Base-by-base conservation (phyloP, 2,797 vertebrate species). In the Petrocephalus sullivani region DNA sequence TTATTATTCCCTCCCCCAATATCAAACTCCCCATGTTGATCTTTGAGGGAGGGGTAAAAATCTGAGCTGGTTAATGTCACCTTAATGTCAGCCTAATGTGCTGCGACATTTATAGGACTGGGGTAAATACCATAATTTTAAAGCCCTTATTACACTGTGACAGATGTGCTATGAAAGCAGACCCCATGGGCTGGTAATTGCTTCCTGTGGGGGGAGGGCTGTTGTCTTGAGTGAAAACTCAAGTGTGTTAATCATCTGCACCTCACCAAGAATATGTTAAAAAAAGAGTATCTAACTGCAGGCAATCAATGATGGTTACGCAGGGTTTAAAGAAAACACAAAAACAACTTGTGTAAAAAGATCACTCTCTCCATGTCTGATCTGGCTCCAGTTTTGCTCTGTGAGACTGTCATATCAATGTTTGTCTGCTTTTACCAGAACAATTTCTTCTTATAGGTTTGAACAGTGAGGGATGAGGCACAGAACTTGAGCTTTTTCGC, bases 101-200 rank as follows among this genome's bases (percentile, higher is more conserved):
- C 78, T 83, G 37, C 1, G n/a, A 53, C 78, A 53, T 83, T 83
- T 83, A 83, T 49, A 83, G 78, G 49, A 53, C 49, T 83, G 19
- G 61, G 46, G 78, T 83, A 83, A 83, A 83, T 51, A 82, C 78
- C 41, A 82, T 49, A 9, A 49, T 53, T 83, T 83, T 83, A 83
- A 83, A 83, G 41, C 78, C 78, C 71, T 56, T 53, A 54, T 84
- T 84, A 84, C 53, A 54, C 82, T 28, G 82, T 84, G 21, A 84
- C 53, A 54, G 82, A 84, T 53, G 53, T 53, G 21, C 49, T 56
- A 49, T 84, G 82, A 84, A 28, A 23, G 82, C 49, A 23, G 53
- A 21, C 21, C 82, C 33, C 21, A 53, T 23, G 46, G 23, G 21
- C 51, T 23, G 82, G 51, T 21, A 56, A 51, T 51, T 9, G 53